Conservation (phyloP, 2,797 vertebrate genomes). For the Eurystomus glaucurus region DNA sequence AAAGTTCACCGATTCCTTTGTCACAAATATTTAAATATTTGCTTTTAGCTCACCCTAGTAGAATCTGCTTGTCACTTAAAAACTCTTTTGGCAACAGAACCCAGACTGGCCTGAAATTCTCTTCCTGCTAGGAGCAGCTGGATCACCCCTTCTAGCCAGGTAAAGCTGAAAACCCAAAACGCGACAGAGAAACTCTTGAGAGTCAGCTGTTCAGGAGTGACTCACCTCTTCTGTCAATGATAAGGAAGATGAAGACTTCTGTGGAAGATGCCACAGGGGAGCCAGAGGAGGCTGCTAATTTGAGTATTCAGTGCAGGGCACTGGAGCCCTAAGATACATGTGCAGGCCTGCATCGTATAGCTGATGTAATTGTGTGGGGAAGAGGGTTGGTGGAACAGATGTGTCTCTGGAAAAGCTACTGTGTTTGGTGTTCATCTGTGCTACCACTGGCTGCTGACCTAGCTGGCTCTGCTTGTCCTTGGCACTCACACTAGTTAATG, state of each 20-base stretch:
- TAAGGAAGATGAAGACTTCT: neutral
- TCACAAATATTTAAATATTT: neutral
- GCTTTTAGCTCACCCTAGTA: neutral
- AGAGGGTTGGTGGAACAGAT: rapidly evolving
- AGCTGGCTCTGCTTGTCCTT: neutral
- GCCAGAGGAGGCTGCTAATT: neutral
- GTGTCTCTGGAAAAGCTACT: neutral
- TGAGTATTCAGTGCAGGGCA: neutral
- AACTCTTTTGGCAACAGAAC: neutral
- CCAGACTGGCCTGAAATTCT: neutral
- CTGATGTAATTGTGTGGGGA: neutral
- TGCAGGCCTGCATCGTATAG: neutral
- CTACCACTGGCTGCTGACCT: too few species aligned
- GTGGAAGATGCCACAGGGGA: neutral
- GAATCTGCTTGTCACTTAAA: neutral
- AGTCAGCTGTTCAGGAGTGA: neutral
- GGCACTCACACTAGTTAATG: neutral
- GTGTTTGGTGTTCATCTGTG: neutral
- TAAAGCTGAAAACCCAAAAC: neutral
- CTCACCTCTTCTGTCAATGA: neutral
- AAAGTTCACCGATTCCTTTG: neutral
- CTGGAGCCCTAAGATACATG: too few species aligned
- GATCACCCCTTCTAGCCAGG: neutral
- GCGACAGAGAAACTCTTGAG: neutral
- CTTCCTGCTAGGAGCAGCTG: neutral